A percentile compares a stretch with the other conserved stretches of the same genome.
Evolutionary conservation across 1,140 invertebrate species (phyloP).

Genomic region (Portunus trituberculatus): DNA sequence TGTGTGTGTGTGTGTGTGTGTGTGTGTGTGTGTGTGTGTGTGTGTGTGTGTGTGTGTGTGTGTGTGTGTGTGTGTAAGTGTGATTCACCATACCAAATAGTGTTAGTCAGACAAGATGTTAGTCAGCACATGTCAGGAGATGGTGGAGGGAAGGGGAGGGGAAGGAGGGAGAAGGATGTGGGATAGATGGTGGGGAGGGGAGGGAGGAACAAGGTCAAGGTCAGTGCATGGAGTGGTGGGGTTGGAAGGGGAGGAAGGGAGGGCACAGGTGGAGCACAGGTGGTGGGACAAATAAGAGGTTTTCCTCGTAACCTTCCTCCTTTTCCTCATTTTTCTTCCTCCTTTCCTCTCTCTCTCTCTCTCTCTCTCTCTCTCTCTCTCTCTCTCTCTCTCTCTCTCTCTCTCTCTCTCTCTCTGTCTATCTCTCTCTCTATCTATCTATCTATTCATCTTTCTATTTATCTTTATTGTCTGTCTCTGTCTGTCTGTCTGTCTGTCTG

Average conservation of each 20-base stretch:
- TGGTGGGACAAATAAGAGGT: background rate
- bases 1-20: background rate
- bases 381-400: too few relatives aligned
- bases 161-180: background rate
- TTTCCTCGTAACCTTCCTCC: background rate
- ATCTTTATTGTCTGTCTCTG: too few relatives aligned
- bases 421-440: too few relatives aligned
- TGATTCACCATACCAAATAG: background rate
- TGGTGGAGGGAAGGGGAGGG: background rate
- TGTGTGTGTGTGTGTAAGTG: background rate
- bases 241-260: background rate
- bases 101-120: background rate
- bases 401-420: too few relatives aligned
- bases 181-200: background rate
- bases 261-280: background rate
- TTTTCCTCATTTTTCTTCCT: background rate
- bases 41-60: conserved; percentile 15
- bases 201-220: background rate
- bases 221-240: background rate
- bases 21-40: conserved; percentile 18
- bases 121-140: background rate
- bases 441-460: too few relatives aligned
- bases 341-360: background rate
- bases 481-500: too few relatives aligned
- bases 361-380: background rate